Conservation (phyloP, 53 echinoderm and acorn worm species). For the Glandiceps talaboti region DNA sequence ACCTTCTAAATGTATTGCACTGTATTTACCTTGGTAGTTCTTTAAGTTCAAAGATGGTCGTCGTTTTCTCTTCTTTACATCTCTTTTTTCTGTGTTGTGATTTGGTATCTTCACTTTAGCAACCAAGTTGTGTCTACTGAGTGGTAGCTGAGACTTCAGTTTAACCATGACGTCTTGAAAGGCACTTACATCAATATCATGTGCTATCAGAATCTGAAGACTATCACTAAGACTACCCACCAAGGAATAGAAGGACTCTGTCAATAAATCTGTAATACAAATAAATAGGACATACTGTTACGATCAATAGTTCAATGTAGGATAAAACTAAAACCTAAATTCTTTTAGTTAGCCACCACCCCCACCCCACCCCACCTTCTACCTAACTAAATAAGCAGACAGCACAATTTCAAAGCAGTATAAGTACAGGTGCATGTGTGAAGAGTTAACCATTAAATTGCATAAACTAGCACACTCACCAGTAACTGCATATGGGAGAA, state of each 20-base stretch:
- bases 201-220: background rate
- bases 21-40: background rate
- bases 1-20: too few species aligned
- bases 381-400: too few species aligned
- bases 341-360: too few species aligned
- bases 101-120: background rate
- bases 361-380: too few species aligned
- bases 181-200: background rate
- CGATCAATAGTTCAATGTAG: too few species aligned
- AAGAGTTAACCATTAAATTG: too few species aligned
- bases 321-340: too few species aligned
- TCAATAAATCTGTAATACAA: background rate
- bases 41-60: background rate
- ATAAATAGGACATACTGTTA: too few species aligned
- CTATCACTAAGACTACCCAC: background rate
- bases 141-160: background rate
- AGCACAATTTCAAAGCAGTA: too few species aligned
- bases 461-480: too few species aligned
- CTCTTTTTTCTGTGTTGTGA: background rate
- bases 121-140: background rate
- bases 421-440: too few species aligned
- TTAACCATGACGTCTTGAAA: background rate
- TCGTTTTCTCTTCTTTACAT: background rate
- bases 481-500: background rate
- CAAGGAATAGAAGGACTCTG: background rate